Percentiles rank a stretch among this genome's conserved stretches.
Conservation (phyloP, 2,797 vertebrate genomes). For the Atherinosoma microstoma region DNA sequence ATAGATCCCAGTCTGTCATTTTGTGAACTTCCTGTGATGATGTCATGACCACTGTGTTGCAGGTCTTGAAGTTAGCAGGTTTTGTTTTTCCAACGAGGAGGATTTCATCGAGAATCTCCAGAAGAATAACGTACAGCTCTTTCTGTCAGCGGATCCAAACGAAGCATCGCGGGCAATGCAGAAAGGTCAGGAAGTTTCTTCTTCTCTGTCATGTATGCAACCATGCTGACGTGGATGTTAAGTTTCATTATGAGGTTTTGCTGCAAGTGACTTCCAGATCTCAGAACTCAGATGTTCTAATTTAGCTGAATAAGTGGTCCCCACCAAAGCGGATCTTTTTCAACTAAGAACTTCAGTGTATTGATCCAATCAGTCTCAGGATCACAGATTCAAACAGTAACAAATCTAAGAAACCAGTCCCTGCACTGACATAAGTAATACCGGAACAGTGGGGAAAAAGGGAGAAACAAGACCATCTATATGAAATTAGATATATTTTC, state of each 20-base stretch:
- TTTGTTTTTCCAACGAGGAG: conserved; percentile 65
- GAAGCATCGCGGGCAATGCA: conserved; percentile 37
- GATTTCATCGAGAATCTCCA: conserved; percentile 57
- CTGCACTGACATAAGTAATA: too few species aligned
- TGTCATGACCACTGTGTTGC: conserved; percentile 18
- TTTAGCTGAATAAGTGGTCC: not conserved
- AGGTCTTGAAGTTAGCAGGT: conserved; percentile 69
- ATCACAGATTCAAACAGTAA: not conserved
- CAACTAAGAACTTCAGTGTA: too few species aligned
- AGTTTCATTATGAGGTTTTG: too few species aligned
- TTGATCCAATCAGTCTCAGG: not conserved
- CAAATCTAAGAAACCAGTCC: not conserved
- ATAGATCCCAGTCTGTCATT: not conserved
- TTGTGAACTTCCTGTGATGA: not conserved
- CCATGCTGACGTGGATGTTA: not conserved
- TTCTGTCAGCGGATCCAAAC: conserved; percentile 47
- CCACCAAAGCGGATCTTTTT: too few species aligned
- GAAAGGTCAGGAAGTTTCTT: conserved; percentile 43
- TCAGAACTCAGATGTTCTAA: too few species aligned
- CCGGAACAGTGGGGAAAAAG: too few species aligned
- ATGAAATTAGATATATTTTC: too few species aligned
- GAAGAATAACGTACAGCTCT: conserved; percentile 60
- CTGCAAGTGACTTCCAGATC: too few species aligned
- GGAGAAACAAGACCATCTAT: too few species aligned
- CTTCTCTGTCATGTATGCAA: not conserved